Evolutionary conservation across 2,888 invertebrate genomes (phyloP), one percentile per base, ranked within the genome.

Genomic region (Chloromyia formosa): DNA sequence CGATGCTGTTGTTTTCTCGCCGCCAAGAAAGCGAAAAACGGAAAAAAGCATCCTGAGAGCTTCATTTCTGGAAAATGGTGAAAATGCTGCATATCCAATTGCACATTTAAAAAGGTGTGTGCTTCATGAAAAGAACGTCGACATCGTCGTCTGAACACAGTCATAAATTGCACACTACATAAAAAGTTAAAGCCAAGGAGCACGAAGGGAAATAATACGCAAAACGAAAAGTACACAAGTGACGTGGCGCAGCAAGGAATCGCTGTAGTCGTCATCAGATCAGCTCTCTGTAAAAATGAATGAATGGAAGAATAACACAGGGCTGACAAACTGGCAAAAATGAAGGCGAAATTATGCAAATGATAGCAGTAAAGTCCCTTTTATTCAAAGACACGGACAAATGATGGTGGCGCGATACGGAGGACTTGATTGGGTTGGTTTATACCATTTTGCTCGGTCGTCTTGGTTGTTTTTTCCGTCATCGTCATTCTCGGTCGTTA

Each of bases 341-440:
- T 22, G 16, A 54, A 40, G 14, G 68, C 14, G 22, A 74, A 74
- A 60, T 74, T 68, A 74, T 74, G 74, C 68, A 74, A 74, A 74
- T 68, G 66, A 69, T 35, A 23, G 74, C 42, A 42, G 68, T 68
- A 66, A 74, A 74, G 22, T 74, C 68, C 68, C 45, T 58, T 68
- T 68, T 66, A 56, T 68, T 74, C 16, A 22, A 40, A 35, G 40
- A 54, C 56, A n/a, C 56, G 40, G n/a, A 54, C 53, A 74, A 68
- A 68, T 66, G 66, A 68, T 68, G 27, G 27, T 35, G 23, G 68
- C 7, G 54, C n/a, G 53, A 27, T n/a, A 27, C 35, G 54, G 27
- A 54, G 10, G 35, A 27, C 23, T 54, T 54, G 68, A 69, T 69
- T 71, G 56, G 45, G 71, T 20, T 58, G 71, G 42, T 54, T 53